These are phyloP conservation scores for Dasypolia templi DNA, from an alignment of 2,888 invertebrate genomes.

Conservation along the genomic window DNA sequence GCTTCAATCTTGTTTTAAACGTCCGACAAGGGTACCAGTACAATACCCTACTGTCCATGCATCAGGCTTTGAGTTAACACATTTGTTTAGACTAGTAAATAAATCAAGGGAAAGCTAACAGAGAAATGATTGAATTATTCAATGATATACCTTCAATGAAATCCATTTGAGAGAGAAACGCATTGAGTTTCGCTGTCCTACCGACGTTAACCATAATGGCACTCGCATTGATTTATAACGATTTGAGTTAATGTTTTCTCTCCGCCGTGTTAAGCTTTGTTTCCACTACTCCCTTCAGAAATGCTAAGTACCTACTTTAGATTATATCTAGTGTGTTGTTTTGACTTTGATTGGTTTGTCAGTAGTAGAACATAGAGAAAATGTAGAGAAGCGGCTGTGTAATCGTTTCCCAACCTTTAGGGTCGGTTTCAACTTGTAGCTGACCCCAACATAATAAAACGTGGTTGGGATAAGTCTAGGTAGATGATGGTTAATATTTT, in stretches of 20 bases:
- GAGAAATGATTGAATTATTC: slow-evolving; percentile 24
- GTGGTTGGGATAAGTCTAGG: too few species aligned
- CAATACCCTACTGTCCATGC: background rate
- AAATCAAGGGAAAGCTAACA: slow-evolving; percentile 34
- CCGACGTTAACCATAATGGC: slow-evolving; percentile 47
- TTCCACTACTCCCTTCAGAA: background rate
- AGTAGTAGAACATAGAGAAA: too few species aligned
- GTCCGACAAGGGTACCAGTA: background rate
- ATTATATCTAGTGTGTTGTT: background rate
- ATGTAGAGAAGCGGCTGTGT: background rate
- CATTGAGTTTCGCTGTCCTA: slow-evolving; percentile 35
- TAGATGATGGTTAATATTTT: too few species aligned
- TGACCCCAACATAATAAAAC: too few species aligned
- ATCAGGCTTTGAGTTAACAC: background rate
- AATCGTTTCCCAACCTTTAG: too few species aligned
- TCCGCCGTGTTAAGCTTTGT: slow-evolving; percentile 17
- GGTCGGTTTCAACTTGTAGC: too few species aligned
- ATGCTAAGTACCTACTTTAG: background rate
- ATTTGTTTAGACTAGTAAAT: slow-evolving; percentile 8
- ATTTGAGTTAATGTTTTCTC: slow-evolving; percentile 24
- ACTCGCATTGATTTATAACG: slow-evolving; percentile 37
- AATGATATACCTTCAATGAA: slow-evolving; percentile 51
- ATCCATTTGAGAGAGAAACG: slow-evolving; percentile 49
- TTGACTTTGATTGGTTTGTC: background rate
- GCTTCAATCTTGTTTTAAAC: background rate